Evolutionary conservation across 2,113 vertebrate genomes (phyloP), one percentile per base, ranked within the genome.

Genomic region (Falco punctatus): DNA sequence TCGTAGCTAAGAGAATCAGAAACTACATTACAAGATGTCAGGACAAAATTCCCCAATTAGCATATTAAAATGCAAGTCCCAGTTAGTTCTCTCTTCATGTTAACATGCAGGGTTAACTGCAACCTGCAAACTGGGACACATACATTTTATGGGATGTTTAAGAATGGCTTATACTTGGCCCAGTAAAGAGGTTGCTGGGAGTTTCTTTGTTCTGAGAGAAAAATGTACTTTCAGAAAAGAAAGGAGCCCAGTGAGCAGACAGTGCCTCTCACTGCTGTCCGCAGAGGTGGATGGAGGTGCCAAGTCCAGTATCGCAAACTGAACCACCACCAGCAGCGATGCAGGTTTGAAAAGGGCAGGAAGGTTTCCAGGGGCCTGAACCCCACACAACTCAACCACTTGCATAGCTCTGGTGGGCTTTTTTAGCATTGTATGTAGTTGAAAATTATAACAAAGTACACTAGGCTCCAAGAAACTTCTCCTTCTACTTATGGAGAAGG

Each of bases 241-340:
- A 92, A 58, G 32, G 12, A 82, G 40, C 9, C 49, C 44, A 49
- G 22, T 0, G 0, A 86, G 40, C 62, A 73, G n/a, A 8, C 58
- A 40, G 61, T 10, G 28, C 22, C 27, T 61, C 18, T 27, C 23
- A 4, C 58, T 58, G 32, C 61, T 38, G 66, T 19, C 24, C 2
- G 2, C 26, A 51, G n/a, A 64, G 38, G 19, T 3, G 5, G 66
- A 22, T 1, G 4, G 27, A 52, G 13, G 30, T 0, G 0, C 5
- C 0, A 0, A 78, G 28, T 5, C 57, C 1, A 0, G n/a, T 13
- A 57, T 18, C 65, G 38, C 55, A 64, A 51, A 20, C 10, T 1
- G 1, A 84, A 15, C 3, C 14, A 28, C 2, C 24, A 2, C 2
- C 0, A 0, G n/a, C 48, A 79, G 40, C 1, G 1, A 51, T 1